These are phyloP conservation scores for Strongylocentrotus purpuratus DNA, from an alignment of 35 echinoderm and acorn worm genomes.

Conservation along the genomic window DNA sequence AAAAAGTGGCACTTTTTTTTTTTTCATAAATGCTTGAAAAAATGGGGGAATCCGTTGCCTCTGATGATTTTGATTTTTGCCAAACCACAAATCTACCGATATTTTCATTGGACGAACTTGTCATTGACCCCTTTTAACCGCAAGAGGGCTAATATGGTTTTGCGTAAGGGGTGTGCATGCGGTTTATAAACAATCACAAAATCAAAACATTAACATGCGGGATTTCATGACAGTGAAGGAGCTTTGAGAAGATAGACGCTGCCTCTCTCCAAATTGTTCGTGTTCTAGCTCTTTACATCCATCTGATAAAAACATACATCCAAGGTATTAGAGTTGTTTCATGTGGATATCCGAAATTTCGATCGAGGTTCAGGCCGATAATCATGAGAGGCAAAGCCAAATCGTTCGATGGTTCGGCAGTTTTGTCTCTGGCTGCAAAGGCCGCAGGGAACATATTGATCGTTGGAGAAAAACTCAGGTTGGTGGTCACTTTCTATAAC, in stretches of 20 bases:
- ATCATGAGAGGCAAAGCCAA: neutral
- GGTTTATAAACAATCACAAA: neutral
- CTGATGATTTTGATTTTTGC: no score
- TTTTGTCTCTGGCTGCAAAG: neutral
- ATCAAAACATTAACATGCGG: neutral
- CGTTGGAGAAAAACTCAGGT: conserved; percentile 63
- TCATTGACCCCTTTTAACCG: neutral
- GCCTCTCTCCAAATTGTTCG: no score
- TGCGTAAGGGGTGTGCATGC: neutral
- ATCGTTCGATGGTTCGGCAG: conserved; percentile 13
- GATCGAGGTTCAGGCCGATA: neutral
- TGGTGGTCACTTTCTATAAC: neutral
- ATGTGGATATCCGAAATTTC: neutral
- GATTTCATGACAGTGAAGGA: neutral
- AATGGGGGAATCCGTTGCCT: no score
- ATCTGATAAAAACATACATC: neutral
- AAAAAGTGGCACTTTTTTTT: no score
- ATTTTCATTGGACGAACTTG: neutral
- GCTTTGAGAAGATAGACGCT: neutral
- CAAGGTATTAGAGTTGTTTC: neutral
- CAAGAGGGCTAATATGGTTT: neutral
- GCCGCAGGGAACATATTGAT: conserved; percentile 44
- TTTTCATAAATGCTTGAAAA: no score
- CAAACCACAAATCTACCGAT: neutral
- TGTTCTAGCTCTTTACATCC: neutral